These are phyloP conservation scores for Cybosia mesomella DNA, from an alignment of 2,888 invertebrate genomes.

Conservation along the genomic window DNA sequence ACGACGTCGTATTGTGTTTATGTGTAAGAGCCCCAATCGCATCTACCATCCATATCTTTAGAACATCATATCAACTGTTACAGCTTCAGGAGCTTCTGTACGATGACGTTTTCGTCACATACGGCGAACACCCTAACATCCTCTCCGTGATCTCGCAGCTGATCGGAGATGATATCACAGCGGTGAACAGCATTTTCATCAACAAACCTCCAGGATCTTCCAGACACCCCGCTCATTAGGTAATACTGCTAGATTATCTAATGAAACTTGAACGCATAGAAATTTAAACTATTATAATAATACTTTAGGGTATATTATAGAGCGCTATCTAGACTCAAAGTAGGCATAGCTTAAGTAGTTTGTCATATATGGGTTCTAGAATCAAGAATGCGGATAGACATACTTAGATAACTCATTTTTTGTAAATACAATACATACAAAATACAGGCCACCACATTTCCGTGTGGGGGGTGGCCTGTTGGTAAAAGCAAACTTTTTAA, in stretches of 20 bases:
- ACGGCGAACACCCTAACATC: constrained; percentile 88
- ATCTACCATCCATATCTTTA: background rate
- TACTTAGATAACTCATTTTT: too few species aligned
- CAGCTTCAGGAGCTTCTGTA: constrained; percentile 91
- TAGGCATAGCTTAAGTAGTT: too few species aligned
- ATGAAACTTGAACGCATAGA: too few species aligned
- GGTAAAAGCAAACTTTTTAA: too few species aligned
- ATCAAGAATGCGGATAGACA: too few species aligned
- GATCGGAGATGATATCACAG: constrained; percentile 92
- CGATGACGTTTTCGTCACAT: constrained; percentile 91
- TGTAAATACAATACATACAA: too few species aligned
- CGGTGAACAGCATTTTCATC: constrained; percentile 95
- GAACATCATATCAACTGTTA: constrained; percentile 36
- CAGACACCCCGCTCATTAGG: constrained; percentile 90
- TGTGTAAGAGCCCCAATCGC: background rate
- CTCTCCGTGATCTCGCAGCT: constrained; percentile 91
- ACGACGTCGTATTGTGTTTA: background rate
- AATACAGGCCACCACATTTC: too few species aligned
- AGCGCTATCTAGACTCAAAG: too few species aligned
- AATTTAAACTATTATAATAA: too few species aligned
- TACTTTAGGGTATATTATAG: too few species aligned
- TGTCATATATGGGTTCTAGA: too few species aligned
- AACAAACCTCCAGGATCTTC: constrained; percentile 95
- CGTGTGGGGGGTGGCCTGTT: too few species aligned
- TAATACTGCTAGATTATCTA: constrained; percentile 47